Conservation (phyloP, 2,888 invertebrate species). For the Cryptosula pallasiana region DNA sequence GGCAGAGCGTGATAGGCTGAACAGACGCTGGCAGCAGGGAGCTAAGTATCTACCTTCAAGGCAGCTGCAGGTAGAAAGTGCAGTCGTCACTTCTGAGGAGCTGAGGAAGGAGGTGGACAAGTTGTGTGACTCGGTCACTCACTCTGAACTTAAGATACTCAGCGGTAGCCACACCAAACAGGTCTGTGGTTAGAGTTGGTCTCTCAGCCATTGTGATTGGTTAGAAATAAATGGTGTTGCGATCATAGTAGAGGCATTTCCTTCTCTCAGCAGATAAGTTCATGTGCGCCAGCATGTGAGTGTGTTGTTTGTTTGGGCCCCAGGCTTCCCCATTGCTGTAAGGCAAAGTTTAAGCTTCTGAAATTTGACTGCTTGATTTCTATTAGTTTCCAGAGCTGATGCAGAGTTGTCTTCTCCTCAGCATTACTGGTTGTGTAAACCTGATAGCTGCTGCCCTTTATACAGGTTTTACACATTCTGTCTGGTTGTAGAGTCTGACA, state of each 20-base stretch:
- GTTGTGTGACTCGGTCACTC: background rate
- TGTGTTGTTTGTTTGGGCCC: too few relatives aligned
- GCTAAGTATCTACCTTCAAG: background rate
- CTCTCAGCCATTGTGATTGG: too few relatives aligned
- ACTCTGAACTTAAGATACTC: slow-evolving; percentile 9
- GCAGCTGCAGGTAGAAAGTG: background rate
- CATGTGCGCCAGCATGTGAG: too few relatives aligned
- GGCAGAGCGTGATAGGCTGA: background rate
- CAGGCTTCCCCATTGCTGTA: too few relatives aligned
- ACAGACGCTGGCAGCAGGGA: background rate
- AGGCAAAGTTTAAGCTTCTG: too few relatives aligned
- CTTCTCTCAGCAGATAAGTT: too few relatives aligned
- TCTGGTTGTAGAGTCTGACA: background rate
- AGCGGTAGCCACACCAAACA: slow-evolving; percentile 1
- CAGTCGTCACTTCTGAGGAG: background rate
- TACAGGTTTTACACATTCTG: background rate
- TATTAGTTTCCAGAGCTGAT: too few relatives aligned
- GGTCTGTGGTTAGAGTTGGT: background rate
- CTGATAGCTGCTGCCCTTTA: background rate
- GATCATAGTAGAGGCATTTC: too few relatives aligned
- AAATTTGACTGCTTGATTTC: too few relatives aligned
- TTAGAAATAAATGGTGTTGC: too few relatives aligned
- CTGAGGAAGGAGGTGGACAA: background rate
- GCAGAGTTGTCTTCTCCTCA: too few relatives aligned
- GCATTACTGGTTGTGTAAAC: too few relatives aligned